Evolutionary conservation across 2,113 vertebrate species (phyloP), one percentile per base, ranked within the genome.

Genomic region (Ophiodon elongatus): DNA sequence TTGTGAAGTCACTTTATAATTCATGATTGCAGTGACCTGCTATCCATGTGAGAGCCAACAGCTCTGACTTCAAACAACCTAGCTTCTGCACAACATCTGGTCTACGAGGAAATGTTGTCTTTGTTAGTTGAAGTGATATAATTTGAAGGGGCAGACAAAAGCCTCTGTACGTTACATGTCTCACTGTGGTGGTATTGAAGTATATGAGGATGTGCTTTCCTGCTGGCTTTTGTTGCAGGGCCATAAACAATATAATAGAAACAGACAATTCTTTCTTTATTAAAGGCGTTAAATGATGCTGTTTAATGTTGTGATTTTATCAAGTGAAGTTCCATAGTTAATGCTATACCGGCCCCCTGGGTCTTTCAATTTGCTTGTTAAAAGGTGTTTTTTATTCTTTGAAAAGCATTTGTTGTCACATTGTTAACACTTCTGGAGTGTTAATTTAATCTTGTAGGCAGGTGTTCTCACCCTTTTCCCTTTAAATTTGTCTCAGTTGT

Each of bases 141-240:
- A 93, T 91, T 92, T 91, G 89, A 91, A 85, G 87, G 93, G 89
- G 65, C 92, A 92, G 87, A 91, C 91, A 88, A 94, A 93, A 90
- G 90, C 83, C 82, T 80, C 80, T 78, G 89, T 84, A 85, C 80
- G 17, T 85, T 85, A 69, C 3, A 25, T 41, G 76, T 84, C 81
- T 71, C 76, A 56, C 80, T 70, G 79, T 86, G 88, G 84, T 89
- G 83, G 57, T 80, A 75, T 75, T 81, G 82, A 85, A 75, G 80
- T 82, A 73, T 47, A 68, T 9, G 8, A 29, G 14, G 4, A 73
- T 41, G 54, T 17, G 77, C 41, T 43, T 62, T 37, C 33, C 77
- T 74, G 60, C 69, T 71, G 84, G 63, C 52, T 25, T 27, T 66
- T 62, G 65, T 65, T 1, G 4, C 80, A 80, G 37, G 41, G 54